Evolutionary conservation across 2,888 invertebrate genomes (phyloP).

Genomic region (Petrolisthes cinctipes): DNA sequence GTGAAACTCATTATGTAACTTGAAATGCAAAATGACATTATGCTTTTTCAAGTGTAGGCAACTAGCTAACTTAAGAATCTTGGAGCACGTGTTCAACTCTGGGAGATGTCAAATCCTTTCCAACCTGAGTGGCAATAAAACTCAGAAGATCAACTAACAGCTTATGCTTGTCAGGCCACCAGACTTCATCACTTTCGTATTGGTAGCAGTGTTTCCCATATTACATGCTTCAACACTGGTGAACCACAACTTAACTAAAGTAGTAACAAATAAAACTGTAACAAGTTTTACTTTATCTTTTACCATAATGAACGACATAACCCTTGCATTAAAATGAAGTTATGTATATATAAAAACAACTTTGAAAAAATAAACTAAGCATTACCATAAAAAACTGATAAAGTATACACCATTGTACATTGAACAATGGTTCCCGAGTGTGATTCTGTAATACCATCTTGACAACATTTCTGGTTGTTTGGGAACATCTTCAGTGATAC

Average conservation of each 20-base stretch:
- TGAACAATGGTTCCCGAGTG: conserved; percentile 29
- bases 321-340: not conserved
- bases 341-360: conserved; percentile 4
- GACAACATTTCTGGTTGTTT: conserved; percentile 51
- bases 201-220: conserved; percentile 48
- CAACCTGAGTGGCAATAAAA: conserved; percentile 51
- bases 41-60: too few species aligned
- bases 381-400: conserved; percentile 17
- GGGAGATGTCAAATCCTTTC: conserved; percentile 18
- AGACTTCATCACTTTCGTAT: conserved; percentile 45
- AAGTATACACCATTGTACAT: conserved; percentile 21
- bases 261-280: not conserved
- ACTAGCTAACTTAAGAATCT: not conserved
- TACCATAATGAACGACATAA: not conserved
- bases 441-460: conserved; percentile 53
- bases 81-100: conserved; percentile 13
- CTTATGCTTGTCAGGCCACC: conserved; percentile 53
- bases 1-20: too few species aligned
- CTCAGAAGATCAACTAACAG: conserved; percentile 45
- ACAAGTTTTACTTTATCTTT: not conserved
- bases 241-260: conserved; percentile 22
- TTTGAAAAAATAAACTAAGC: conserved; percentile 1
- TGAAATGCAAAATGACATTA: too few species aligned
- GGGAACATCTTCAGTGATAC: conserved; percentile 39
- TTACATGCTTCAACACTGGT: conserved; percentile 48